phyloP scores from a whole-genome alignment of 2,888 invertebrate genomes.

The Zaprionus obscuricornis region DNA sequence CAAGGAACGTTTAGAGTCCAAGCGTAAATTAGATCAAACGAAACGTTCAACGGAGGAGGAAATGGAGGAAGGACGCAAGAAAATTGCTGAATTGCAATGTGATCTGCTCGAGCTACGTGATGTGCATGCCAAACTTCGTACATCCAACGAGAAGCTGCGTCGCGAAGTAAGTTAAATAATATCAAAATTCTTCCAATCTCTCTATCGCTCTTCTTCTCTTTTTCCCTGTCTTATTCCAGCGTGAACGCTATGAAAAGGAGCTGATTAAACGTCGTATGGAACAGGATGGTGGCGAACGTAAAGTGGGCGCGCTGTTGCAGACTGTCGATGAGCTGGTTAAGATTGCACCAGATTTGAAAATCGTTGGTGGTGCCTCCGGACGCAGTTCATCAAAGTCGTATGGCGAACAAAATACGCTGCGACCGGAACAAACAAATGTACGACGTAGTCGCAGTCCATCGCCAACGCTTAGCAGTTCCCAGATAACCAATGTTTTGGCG shows the following conservation, averaged over 20 bases:
- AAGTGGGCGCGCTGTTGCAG: constrained; percentile 89
- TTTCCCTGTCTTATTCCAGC: constrained; percentile 71
- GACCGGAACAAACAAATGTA: constrained; percentile 72
- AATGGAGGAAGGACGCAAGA: constrained; percentile 93
- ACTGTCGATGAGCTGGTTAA: constrained; percentile 92
- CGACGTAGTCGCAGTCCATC: constrained; percentile 80
- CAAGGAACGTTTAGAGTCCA: constrained; percentile 93
- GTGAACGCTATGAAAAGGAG: constrained; percentile 93
- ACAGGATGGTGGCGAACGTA: constrained; percentile 90
- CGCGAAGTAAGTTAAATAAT: constrained; percentile 85
- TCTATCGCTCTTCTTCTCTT: background rate
- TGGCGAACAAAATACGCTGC: constrained; percentile 67
- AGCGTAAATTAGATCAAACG: constrained; percentile 92
- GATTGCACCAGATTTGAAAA: constrained; percentile 88
- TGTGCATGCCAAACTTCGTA: constrained; percentile 95
- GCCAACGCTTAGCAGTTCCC: constrained; percentile 76
- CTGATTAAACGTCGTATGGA: constrained; percentile 86
- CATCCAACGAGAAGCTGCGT: constrained; percentile 94
- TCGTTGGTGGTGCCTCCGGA: constrained; percentile 75
- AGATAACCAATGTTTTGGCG: constrained; percentile 84
- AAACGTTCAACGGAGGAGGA: constrained; percentile 94
- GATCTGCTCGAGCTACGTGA: constrained; percentile 94
- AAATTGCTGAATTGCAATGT: constrained; percentile 92
- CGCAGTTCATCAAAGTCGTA: constrained; percentile 40
- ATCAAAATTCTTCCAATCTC: too few relatives aligned